Conservation (phyloP, 2,797 vertebrate species). For the Nyctibius grandis region DNA sequence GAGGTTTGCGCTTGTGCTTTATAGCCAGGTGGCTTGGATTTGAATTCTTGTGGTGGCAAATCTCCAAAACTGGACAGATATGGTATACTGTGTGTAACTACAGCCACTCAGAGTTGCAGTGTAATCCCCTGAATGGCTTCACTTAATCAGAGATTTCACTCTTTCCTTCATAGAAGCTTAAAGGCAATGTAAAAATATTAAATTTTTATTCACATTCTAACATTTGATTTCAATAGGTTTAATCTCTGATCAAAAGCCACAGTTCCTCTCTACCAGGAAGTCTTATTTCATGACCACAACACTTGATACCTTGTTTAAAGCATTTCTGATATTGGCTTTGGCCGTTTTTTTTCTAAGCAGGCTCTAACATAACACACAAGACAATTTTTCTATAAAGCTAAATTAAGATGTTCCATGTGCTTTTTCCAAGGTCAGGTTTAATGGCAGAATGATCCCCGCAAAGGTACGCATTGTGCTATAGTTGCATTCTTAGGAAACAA, state of each 20-base stretch:
- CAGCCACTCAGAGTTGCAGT: neutral
- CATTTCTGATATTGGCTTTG: neutral
- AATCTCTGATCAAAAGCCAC: neutral
- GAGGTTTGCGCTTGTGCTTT: conserved; percentile 24
- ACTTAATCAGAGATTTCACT: neutral
- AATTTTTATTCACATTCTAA: neutral
- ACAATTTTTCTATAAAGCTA: neutral
- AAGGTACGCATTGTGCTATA: too few relatives aligned
- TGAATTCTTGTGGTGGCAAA: conserved; percentile 26
- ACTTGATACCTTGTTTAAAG: neutral
- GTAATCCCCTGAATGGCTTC: neutral
- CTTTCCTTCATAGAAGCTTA: neutral
- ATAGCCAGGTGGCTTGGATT: conserved; percentile 43
- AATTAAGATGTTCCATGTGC: neutral
- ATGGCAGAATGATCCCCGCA: neutral
- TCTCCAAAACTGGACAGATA: neutral
- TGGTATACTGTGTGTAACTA: neutral
- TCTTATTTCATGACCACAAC: neutral
- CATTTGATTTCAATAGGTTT: neutral
- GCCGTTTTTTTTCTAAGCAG: neutral
- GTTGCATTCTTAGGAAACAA: neutral
- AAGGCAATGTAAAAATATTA: neutral
- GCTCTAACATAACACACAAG: neutral
- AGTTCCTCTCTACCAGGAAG: neutral
- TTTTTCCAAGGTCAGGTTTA: neutral